A percentile compares a stretch with the other conserved stretches of the same genome.
phyloP scores from a whole-genome alignment of 2,888 invertebrate genomes.

The Spicauda simplicius region DNA sequence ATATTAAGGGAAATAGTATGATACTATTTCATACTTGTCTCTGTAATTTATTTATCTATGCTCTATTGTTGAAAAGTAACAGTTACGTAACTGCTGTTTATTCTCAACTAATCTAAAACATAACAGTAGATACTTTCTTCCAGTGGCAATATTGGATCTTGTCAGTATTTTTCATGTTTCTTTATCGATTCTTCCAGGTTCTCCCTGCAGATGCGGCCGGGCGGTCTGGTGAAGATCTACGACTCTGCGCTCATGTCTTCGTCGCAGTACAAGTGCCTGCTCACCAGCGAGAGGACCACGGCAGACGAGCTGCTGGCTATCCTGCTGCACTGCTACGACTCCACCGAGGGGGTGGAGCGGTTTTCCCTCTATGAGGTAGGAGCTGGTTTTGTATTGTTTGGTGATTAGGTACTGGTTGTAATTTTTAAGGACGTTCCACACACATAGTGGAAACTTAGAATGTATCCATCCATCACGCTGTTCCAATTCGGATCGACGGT shows the following conservation, averaged over 20 bases:
- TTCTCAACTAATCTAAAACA: background rate
- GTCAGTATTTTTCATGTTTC: background rate
- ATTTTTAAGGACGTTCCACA: too few species aligned
- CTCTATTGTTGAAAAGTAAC: too few species aligned
- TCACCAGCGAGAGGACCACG: slow-evolving; percentile 95
- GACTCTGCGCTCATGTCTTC: slow-evolving; percentile 96
- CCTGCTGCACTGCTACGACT: slow-evolving; percentile 93
- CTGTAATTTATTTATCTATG: too few species aligned
- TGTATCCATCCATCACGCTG: too few species aligned
- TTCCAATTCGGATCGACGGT: too few species aligned
- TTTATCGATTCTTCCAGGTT: slow-evolving; percentile 85
- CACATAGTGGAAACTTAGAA: too few species aligned
- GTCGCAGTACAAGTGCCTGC: slow-evolving; percentile 95
- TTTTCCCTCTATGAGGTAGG: slow-evolving; percentile 93
- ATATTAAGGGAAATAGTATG: too few species aligned
- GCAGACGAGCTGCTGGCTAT: slow-evolving; percentile 94
- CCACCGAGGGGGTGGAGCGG: slow-evolving; percentile 92
- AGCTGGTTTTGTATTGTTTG: too few species aligned
- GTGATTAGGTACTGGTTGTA: too few species aligned
- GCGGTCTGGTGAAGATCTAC: slow-evolving; percentile 96
- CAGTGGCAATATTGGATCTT: background rate
- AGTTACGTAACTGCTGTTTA: too few species aligned
- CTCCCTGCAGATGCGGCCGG: slow-evolving; percentile 93
- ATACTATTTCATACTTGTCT: too few species aligned
- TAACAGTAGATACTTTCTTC: too few species aligned